These are phyloP conservation scores for Danionella dracula DNA, from an alignment of 2,797 vertebrate species.

Conservation along the genomic window DNA sequence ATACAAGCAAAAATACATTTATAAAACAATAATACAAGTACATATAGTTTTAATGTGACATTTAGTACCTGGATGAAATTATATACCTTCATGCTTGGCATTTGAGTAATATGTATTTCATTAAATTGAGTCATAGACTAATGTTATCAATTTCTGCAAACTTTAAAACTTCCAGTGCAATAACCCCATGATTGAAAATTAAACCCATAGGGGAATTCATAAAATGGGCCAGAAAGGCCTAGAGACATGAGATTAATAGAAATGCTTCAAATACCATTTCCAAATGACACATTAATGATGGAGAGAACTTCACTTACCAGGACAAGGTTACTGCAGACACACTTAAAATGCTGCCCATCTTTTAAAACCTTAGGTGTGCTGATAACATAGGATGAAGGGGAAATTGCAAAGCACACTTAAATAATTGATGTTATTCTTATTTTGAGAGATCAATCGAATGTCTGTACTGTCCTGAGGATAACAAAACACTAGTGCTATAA, in stretches of 20 bases:
- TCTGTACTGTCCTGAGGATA: slow-evolving; percentile 11
- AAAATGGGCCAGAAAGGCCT: slow-evolving; percentile 42
- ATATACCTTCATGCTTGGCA: background rate
- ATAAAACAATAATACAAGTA: too few species aligned
- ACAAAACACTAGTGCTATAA: background rate
- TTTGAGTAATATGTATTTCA: background rate
- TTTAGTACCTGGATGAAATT: background rate
- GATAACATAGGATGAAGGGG: background rate
- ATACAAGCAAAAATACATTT: too few species aligned
- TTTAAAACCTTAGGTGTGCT: background rate
- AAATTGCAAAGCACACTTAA: background rate
- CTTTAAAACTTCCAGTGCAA: background rate
- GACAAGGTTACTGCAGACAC: background rate
- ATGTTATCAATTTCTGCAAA: slow-evolving; percentile 41
- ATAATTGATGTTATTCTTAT: slow-evolving; percentile 5
- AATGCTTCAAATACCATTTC: slow-evolving; percentile 36
- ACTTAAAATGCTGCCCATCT: background rate
- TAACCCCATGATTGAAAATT: background rate
- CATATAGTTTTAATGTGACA: too few species aligned
- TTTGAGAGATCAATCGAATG: slow-evolving; percentile 9
- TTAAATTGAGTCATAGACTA: background rate
- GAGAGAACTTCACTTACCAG: background rate
- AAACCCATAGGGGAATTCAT: slow-evolving; percentile 10
- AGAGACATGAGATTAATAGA: slow-evolving; percentile 40
- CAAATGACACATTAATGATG: slow-evolving; percentile 35